phyloP scores from a whole-genome alignment of 2,888 invertebrate species.

The Microdon myrmicae region DNA sequence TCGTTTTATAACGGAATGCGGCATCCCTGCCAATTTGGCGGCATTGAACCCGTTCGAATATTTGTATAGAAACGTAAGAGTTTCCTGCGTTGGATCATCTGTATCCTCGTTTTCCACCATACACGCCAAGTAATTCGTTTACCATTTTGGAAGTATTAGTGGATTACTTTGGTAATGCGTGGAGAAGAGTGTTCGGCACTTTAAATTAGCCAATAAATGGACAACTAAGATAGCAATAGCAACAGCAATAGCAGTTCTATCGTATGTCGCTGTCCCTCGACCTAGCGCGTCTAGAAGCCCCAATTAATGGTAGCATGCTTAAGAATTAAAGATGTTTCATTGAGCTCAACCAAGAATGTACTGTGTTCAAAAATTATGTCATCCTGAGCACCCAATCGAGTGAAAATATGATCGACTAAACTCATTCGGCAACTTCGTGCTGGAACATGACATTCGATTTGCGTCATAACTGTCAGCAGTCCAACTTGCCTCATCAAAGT shows the following conservation, averaged over 20 bases:
- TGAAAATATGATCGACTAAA: conserved; percentile 93
- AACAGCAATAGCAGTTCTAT: conserved; percentile 97
- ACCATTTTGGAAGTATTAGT: too few relatives aligned
- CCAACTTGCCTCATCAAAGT: conserved; percentile 97
- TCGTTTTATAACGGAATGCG: conserved; percentile 73
- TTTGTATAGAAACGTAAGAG: conserved; percentile 96
- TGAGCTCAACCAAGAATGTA: conserved; percentile 93
- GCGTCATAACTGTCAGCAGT: conserved; percentile 88
- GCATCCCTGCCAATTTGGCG: conserved; percentile 91
- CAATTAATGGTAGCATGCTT: conserved; percentile 86
- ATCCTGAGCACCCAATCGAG: conserved; percentile 95
- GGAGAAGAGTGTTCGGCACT: conserved; percentile 88
- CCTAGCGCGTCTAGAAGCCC: conserved; percentile 89
- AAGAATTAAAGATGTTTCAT: conserved; percentile 92
- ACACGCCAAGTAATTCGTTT: too few relatives aligned
- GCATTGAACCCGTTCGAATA: conserved; percentile 94
- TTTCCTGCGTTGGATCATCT: conserved; percentile 86
- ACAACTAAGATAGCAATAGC: conserved; percentile 94
- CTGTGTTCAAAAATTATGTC: conserved; percentile 93
- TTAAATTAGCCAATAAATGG: conserved; percentile 76
- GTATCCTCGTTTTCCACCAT: conserved; percentile 90
- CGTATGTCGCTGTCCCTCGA: conserved; percentile 96
- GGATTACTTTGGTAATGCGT: conserved; percentile 97
- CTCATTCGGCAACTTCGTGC: conserved; percentile 82
- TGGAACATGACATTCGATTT: conserved; percentile 94